Percentiles rank a stretch among this genome's conserved stretches.
These are phyloP conservation scores for Ennomos quercinarius DNA, from an alignment of 2,888 invertebrate species.

Conservation along the genomic window DNA sequence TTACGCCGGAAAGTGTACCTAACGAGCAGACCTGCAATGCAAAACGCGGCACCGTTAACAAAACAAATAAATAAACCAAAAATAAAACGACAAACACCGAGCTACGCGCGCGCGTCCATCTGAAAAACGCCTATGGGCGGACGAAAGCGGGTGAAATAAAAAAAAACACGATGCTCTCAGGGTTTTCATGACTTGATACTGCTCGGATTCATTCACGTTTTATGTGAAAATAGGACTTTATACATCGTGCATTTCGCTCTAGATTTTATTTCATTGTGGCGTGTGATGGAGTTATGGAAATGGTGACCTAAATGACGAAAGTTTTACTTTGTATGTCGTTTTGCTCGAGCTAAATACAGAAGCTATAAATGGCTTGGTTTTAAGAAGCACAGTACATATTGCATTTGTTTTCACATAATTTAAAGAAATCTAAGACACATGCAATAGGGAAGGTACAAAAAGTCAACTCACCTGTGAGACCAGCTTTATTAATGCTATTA, in stretches of 20 bases:
- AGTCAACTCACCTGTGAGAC: constrained; percentile 86
- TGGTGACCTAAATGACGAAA: constrained; percentile 51
- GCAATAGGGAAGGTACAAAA: constrained; percentile 21
- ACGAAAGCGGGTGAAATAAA: constrained; percentile 77
- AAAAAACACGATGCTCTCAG: constrained; percentile 69
- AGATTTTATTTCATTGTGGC: constrained; percentile 50
- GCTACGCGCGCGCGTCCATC: constrained; percentile 80
- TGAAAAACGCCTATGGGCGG: constrained; percentile 81
- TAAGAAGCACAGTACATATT: constrained; percentile 36
- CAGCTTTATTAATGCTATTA: constrained; percentile 89
- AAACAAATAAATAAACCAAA: constrained; percentile 75
- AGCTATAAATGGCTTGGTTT: constrained; percentile 39
- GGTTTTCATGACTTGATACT: constrained; percentile 74
- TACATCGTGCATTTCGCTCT: constrained; percentile 55
- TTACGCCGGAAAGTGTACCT: constrained; percentile 87
- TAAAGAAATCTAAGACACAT: constrained; percentile 15
- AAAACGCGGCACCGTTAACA: constrained; percentile 85
- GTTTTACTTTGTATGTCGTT: constrained; percentile 47
- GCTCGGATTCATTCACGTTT: constrained; percentile 71
- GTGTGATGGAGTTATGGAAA: constrained; percentile 53
- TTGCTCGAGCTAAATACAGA: constrained; percentile 74
- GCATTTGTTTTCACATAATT: constrained; percentile 22
- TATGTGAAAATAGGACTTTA: constrained; percentile 67
- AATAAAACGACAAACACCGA: constrained; percentile 69
- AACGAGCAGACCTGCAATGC: constrained; percentile 86